Percentiles rank a stretch among this genome's conserved stretches.
Conservation (phyloP, 2,888 invertebrate genomes). For the Meiosimyza decipiens region DNA sequence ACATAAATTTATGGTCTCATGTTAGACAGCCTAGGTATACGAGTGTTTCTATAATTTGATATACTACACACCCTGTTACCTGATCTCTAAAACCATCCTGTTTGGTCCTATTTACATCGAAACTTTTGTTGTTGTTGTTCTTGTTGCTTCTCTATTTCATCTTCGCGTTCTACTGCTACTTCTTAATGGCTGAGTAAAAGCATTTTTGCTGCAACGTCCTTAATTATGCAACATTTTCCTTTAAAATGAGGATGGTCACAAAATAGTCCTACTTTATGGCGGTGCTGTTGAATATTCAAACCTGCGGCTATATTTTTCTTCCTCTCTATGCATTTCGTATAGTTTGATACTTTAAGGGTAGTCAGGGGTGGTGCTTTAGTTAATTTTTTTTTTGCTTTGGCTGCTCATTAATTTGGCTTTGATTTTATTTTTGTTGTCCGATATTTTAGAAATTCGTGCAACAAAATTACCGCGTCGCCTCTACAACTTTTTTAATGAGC, state of each 20-base stretch:
- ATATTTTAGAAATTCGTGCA: neutral
- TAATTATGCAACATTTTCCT: constrained; percentile 58
- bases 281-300: constrained; percentile 54
- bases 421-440: neutral
- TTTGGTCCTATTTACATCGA: neutral
- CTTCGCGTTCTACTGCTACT: no score
- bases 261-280: constrained; percentile 39
- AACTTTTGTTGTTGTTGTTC: constrained; percentile 25
- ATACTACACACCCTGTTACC: no score
- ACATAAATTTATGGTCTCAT: no score
- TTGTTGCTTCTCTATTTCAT: constrained; percentile 9
- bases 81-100: neutral
- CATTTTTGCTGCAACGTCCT: constrained; percentile 48
- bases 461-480: no score
- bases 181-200: constrained; percentile 4
- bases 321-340: no score
- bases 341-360: no score
- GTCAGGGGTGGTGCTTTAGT: neutral
- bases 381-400: neutral
- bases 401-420: constrained; percentile 14
- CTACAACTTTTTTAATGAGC: neutral
- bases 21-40: no score
- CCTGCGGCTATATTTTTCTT: constrained; percentile 35
- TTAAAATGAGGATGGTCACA: constrained; percentile 43
- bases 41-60: no score